Conservation (phyloP, 2,113 vertebrate genomes). For the Zosterops lateralis region DNA sequence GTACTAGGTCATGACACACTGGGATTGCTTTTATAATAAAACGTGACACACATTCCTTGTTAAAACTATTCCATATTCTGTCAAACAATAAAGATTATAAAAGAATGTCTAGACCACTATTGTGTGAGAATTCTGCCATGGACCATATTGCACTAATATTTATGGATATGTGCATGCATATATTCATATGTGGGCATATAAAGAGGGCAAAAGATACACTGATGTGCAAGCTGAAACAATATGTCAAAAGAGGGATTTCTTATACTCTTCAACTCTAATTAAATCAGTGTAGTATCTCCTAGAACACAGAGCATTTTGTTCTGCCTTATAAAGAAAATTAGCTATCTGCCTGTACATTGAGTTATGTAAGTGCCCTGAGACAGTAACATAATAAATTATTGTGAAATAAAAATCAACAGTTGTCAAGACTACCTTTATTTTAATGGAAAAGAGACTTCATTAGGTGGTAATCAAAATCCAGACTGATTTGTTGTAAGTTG, state of each 20-base stretch:
- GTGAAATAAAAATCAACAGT: neutral
- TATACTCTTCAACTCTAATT: neutral
- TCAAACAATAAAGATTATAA: neutral
- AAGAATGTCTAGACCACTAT: neutral
- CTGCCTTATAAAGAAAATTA: neutral
- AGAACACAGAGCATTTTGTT: neutral
- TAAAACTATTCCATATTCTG: neutral
- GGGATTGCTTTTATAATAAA: neutral
- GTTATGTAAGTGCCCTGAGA: neutral
- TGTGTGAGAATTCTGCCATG: neutral
- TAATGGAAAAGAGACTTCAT: neutral
- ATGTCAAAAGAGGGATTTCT: neutral
- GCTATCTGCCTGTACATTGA: neutral
- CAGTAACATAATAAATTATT: neutral
- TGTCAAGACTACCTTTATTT: neutral
- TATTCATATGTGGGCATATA: neutral
- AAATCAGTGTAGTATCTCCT: neutral
- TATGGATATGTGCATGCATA: neutral
- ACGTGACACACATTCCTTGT: neutral
- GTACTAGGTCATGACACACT: neutral
- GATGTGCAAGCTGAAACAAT: neutral
- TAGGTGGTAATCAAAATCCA: slow-evolving; percentile 1
- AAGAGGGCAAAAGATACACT: neutral
- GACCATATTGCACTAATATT: neutral
- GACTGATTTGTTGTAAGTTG: neutral